phyloP scores from a whole-genome alignment of 2,113 vertebrate genomes.

The Eonycteris spelaea region DNA sequence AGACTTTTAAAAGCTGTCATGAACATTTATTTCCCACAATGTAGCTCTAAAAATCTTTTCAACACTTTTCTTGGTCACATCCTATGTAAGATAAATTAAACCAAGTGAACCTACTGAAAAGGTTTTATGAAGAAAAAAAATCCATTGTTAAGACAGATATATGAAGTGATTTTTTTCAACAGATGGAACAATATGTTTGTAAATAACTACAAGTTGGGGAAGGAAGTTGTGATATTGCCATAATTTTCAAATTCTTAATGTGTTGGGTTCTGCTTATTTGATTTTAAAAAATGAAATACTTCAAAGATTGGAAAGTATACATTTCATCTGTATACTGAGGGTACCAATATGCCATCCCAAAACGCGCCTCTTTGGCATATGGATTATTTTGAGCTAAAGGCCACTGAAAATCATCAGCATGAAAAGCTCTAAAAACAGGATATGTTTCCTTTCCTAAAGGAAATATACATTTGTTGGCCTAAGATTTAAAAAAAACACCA shows the following conservation, averaged over 20 bases:
- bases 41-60: background rate
- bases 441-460: background rate
- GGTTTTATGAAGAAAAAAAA: background rate
- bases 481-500: background rate
- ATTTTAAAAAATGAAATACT: background rate
- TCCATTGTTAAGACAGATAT: background rate
- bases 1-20: background rate
- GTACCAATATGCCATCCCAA: background rate
- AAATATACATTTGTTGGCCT: background rate
- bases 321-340: background rate
- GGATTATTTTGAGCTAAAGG: background rate
- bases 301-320: background rate
- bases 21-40: background rate
- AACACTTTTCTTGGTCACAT: background rate
- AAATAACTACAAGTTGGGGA: background rate
- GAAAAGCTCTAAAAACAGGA: background rate
- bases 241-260: background rate
- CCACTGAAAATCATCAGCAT: background rate
- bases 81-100: background rate
- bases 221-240: background rate
- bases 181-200: background rate
- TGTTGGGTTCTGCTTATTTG: background rate
- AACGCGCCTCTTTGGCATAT: background rate
- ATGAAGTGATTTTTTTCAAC: background rate
- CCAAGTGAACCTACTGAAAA: background rate